Conservation (phyloP, 2,888 invertebrate species). For the Pediacus dermestoides region DNA sequence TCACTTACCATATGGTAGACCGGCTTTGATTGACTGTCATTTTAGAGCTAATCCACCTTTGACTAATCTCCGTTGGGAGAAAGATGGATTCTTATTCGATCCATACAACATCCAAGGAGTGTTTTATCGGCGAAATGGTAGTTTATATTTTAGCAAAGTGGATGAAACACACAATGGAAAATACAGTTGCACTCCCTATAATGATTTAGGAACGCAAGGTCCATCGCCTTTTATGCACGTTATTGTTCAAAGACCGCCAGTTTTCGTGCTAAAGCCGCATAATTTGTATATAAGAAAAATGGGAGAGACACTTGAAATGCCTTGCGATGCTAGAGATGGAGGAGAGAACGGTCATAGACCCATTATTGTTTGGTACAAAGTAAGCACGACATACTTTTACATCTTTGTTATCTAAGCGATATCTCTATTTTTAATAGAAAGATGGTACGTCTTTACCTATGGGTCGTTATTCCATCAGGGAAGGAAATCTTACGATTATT, state of each 20-base stretch:
- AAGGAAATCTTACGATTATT: constrained; percentile 79
- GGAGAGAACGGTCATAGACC: constrained; percentile 65
- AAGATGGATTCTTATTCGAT: constrained; percentile 86
- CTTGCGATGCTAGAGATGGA: constrained; percentile 74
- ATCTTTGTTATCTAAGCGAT: too few species aligned
- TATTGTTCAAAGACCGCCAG: constrained; percentile 80
- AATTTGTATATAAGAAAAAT: constrained; percentile 79
- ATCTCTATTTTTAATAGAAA: constrained; percentile 54
- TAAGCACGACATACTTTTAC: constrained; percentile 47
- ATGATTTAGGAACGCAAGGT: constrained; percentile 81
- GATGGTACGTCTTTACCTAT: constrained; percentile 68
- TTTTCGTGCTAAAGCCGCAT: constrained; percentile 75
- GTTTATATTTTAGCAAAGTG: constrained; percentile 70
- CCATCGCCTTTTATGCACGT: constrained; percentile 81
- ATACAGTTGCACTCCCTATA: constrained; percentile 90
- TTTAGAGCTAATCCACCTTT: constrained; percentile 89
- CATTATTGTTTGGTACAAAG: constrained; percentile 66
- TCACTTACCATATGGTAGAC: constrained; percentile 77
- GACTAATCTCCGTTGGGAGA: constrained; percentile 87
- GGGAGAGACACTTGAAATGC: constrained; percentile 75
- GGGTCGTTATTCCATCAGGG: constrained; percentile 64
- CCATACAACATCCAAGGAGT: constrained; percentile 87
- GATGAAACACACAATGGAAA: constrained; percentile 80
- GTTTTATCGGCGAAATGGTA: constrained; percentile 80
- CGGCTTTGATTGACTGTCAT: constrained; percentile 84